Conservation (phyloP, 2,797 vertebrate genomes). For the Brachyalestes nurse region DNA sequence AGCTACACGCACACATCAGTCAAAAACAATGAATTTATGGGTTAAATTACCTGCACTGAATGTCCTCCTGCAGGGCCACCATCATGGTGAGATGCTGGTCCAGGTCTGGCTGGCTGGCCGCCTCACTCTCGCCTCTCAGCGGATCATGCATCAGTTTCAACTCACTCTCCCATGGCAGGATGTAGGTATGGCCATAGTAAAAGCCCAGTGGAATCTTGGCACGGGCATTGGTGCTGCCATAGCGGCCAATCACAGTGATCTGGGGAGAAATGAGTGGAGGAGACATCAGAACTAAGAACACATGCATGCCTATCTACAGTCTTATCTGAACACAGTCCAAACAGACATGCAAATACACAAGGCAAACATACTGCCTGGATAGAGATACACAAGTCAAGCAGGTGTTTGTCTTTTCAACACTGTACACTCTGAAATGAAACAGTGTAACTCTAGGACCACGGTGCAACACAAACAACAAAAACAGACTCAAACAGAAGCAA, state of each 20-base stretch:
- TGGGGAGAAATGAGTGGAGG: constrained; percentile 63
- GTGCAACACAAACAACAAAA: too few relatives aligned
- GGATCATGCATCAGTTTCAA: constrained; percentile 96
- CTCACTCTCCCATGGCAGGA: constrained; percentile 96
- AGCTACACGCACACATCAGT: not conserved
- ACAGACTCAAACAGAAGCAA: too few relatives aligned
- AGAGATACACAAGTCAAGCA: too few relatives aligned
- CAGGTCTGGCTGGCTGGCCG: constrained; percentile 90
- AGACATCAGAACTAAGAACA: not conserved
- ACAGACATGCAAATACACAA: too few relatives aligned
- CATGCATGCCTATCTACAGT: too few relatives aligned
- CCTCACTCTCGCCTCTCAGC: constrained; percentile 90
- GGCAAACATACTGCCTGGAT: too few relatives aligned
- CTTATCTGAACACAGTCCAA: too few relatives aligned
- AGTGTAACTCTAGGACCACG: too few relatives aligned
- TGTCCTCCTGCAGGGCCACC: constrained; percentile 96
- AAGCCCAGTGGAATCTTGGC: constrained; percentile 98
- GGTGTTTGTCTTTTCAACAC: too few relatives aligned
- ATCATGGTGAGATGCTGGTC: constrained; percentile 98
- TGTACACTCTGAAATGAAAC: too few relatives aligned
- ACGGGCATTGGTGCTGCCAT: constrained; percentile 97
- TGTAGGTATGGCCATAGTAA: constrained; percentile 98
- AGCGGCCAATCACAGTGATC: constrained; percentile 98
- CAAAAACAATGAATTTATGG: not conserved
- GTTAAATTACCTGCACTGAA: constrained; percentile 91